Evolutionary conservation across 2,797 vertebrate genomes (phyloP), one percentile per base, ranked within the genome.

Genomic region (Pteropus rufus): DNA sequence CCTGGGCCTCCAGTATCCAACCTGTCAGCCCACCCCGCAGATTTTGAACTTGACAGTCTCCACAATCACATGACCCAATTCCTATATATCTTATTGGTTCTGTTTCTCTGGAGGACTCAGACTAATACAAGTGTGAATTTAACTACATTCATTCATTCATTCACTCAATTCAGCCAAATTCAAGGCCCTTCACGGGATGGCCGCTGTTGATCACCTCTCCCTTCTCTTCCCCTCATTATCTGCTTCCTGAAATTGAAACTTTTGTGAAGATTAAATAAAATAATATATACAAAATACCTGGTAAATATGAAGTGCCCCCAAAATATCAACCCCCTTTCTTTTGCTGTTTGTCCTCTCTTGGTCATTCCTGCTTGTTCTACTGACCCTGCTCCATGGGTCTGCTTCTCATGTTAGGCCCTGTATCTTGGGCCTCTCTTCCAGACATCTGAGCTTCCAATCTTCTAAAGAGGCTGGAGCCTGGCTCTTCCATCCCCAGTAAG

Each of bases 331-430:
- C 18, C 24, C 56, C 21, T 80, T 84, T 62, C 44, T 26, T 34
- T 52, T 64, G 58, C 11, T 34, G 8, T 21, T 21, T 77, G 36
- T 82, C 23, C 49, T 16, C 46, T 26, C 24, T 41, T 0, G 5
- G 0, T 80, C 76, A 19, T 23, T 72, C 16, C n/a, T 58, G 34
- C 39, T 52, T 10, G 12, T 86, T 67, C 26, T 16, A 24, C 34
- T n/a, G 44, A 49, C 0, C 10, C 29, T 8, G 31, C 26, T 19
- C 19, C 0, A 0, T 7, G 1, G 44, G 4, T 52, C 14, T 60
- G 49, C 7, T n/a, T 65, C 39, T 44, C n/a, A 23, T 5, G 0
- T 31, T 56, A 24, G 56, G 24, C 21, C 19, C 10, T 73, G 56
- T 8, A 14, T 54, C 26, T 64, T 67, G 46, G 3, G 10, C 18